Percentiles rank a stretch among this genome's conserved stretches.
Conservation (phyloP, 2,113 vertebrate genomes). For the Cariama cristata region DNA sequence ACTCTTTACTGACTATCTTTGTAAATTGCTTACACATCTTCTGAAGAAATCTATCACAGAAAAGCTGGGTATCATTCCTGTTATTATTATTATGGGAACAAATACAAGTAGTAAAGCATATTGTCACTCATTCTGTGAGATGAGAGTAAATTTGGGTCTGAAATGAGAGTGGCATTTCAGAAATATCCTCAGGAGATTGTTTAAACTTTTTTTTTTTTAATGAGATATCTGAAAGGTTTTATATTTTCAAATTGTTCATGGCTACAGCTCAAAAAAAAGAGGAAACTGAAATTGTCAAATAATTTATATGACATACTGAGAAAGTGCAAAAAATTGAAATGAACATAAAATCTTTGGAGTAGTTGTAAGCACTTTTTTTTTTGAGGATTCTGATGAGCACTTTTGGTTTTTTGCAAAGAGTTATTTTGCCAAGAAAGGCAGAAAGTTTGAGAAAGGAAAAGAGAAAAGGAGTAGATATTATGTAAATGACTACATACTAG, state of each 20-base stretch:
- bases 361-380: not conserved
- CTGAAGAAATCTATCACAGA: not conserved
- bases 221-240: not conserved
- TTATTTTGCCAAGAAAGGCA: constrained; percentile 1
- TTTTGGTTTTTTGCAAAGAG: not conserved
- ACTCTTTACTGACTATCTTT: not conserved
- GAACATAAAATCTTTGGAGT: not conserved
- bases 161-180: not conserved
- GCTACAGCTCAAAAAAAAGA: not conserved
- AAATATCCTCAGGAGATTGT: not conserved
- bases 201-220: not conserved
- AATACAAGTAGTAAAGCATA: not conserved
- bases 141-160: not conserved
- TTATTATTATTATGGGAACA: not conserved
- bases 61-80: not conserved
- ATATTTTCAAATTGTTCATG: not conserved
- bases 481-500: not conserved
- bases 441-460: not conserved
- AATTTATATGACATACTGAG: not conserved
- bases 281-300: not conserved
- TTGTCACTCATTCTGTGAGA: not conserved
- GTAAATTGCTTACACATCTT: not conserved
- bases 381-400: not conserved
- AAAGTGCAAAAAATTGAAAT: not conserved
- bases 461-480: not conserved